Evolutionary conservation across 2,797 vertebrate genomes (phyloP), one percentile per base, ranked within the genome.

Genomic region (Parambassis ranga): DNA sequence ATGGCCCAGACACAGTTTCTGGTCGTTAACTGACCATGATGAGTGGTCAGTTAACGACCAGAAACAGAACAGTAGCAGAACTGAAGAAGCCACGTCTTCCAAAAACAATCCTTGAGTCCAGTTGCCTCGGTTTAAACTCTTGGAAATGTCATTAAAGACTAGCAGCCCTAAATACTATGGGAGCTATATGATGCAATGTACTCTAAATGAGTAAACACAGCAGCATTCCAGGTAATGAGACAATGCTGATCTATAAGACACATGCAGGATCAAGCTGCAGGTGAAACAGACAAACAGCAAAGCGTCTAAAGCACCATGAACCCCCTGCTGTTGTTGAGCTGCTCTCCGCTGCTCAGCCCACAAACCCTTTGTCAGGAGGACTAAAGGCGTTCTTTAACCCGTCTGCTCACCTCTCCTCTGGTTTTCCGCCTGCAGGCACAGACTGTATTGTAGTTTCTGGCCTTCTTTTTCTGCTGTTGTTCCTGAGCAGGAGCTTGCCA

Each of bases 401-500:
- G 11, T 47, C 44, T 19, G 3, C 50, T 71, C 49, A 24, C 46
- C 55, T 71, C 53, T 55, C 20, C 15, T 55, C 30, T 32, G 19
- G 19, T 18, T 60, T 33, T 38, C 3, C 3, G 49, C 68, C 58
- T 70, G 13, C 44, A 16, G 65, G 55, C 50, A 28, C 57, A 58
- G 27, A 11, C n/a, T 63, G 56, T 19, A 14, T 71, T 60, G 70
- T 18, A 77, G 53, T 41, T 63, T 69, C 70, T 36, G 65, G 30
- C 56, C 38, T 32, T 72, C 55, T 37, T 7, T 67, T 71, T 41
- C 50, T 53, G 50, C 27, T 52, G 16, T n/a, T 71, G 23, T 59
- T 76, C n/a, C 65, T 64, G 56, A 52, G 46, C 63, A 42, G 41
- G 38, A 64, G 42, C 77, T 46, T 70, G 55, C 71, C 78, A 71